Conservation (phyloP, 2,113 vertebrate species). For the Ranitomeya imitator region DNA sequence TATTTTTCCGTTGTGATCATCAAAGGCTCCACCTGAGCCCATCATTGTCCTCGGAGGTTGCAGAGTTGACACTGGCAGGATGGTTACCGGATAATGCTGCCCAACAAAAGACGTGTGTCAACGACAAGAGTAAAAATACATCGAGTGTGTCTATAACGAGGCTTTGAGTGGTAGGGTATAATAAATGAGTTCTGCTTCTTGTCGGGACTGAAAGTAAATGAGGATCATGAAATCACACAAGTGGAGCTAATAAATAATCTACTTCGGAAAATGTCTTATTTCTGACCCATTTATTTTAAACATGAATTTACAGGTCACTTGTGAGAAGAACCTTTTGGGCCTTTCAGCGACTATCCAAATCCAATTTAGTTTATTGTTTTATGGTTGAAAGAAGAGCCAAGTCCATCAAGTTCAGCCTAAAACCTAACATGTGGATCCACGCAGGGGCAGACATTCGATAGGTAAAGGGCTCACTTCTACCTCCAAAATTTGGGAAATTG, state of each 20-base stretch:
- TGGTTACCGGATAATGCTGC: not conserved
- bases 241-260: not conserved
- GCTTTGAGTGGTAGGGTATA: not conserved
- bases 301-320: too few relatives aligned
- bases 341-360: too few relatives aligned
- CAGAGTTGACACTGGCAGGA: not conserved
- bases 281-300: too few relatives aligned
- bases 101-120: not conserved
- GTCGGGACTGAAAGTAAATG: not conserved
- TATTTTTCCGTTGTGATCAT: not conserved
- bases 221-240: not conserved
- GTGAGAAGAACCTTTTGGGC: too few relatives aligned
- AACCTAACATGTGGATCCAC: too few relatives aligned
- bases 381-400: too few relatives aligned
- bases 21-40: conserved; percentile 1
- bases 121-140: not conserved
- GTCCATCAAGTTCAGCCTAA: too few relatives aligned
- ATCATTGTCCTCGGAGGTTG: not conserved
- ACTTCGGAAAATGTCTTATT: too few relatives aligned
- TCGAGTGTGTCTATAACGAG: not conserved
- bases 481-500: too few relatives aligned
- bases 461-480: too few relatives aligned
- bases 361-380: too few relatives aligned
- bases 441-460: too few relatives aligned
- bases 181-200: not conserved